Evolutionary conservation across 2,113 vertebrate genomes (phyloP).

Genomic region (Pteronura brasiliensis): DNA sequence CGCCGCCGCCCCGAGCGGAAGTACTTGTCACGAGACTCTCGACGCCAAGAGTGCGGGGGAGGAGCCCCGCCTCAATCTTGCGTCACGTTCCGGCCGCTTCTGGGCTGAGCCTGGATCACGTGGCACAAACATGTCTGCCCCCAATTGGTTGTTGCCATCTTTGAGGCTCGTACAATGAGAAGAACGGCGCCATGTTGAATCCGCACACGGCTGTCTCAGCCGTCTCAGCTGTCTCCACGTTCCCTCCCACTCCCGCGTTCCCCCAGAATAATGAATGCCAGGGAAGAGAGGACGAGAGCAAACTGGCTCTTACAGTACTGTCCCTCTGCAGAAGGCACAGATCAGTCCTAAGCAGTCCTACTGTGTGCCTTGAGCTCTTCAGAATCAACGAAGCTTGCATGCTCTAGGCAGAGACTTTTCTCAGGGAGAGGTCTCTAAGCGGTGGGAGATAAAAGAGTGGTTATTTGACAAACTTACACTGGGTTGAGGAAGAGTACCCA

Average conservation of each 20-base stretch:
- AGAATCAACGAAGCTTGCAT: neutral
- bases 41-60: conserved; percentile 8
- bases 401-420: neutral
- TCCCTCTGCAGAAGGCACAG: neutral
- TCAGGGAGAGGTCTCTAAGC: neutral
- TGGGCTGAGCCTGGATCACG: neutral
- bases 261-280: neutral
- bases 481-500: neutral
- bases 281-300: neutral
- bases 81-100: conserved; percentile 9
- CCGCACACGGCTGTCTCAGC: neutral
- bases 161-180: neutral
- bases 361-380: neutral
- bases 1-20: conserved; percentile 76
- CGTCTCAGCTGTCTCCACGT: neutral
- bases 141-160: neutral
- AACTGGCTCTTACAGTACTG: neutral
- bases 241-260: too few species aligned
- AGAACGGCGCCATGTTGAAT: conserved; percentile 51
- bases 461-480: neutral
- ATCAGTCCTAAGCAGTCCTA: neutral
- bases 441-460: too few species aligned
- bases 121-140: conserved; percentile 2
- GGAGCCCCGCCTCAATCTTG: conserved; percentile 8
- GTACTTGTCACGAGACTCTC: conserved; percentile 69